Percentiles rank a stretch among this genome's conserved stretches.
Conservation (phyloP, 1,140 invertebrate genomes). For the Chrysopa pallens region DNA sequence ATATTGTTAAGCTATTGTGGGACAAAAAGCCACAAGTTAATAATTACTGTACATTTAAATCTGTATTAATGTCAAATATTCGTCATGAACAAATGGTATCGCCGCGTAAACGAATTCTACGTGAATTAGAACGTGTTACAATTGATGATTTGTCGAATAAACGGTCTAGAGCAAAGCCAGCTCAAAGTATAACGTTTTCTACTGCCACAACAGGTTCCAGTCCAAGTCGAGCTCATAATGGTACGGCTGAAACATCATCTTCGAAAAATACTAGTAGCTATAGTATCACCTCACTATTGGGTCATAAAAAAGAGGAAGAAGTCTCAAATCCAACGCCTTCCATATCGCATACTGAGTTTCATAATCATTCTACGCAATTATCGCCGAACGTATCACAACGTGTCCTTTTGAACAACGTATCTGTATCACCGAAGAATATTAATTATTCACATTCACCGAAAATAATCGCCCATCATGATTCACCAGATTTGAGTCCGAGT, state of each 20-base stretch:
- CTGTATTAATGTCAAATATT: slow-evolving; percentile 11
- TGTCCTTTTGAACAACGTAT: background rate
- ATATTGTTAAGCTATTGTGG: background rate
- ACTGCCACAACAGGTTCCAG: background rate
- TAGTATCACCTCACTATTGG: slow-evolving; percentile 59
- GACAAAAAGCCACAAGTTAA: background rate
- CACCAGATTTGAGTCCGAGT: background rate
- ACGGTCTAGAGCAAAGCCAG: slow-evolving; percentile 10
- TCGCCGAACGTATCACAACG: background rate
- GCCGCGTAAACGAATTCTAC: slow-evolving; percentile 50
- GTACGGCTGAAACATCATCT: slow-evolving; percentile 12
- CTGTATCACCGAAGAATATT: background rate
- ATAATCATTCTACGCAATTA: background rate
- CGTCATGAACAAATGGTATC: slow-evolving; percentile 37
- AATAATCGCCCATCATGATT: background rate
- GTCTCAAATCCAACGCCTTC: background rate
- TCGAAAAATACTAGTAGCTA: slow-evolving; percentile 44
- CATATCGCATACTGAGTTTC: background rate
- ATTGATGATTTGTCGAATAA: slow-evolving; percentile 34
- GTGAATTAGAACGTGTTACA: slow-evolving; percentile 52
- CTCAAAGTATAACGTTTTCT: background rate
- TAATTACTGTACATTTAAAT: background rate
- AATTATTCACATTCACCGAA: background rate
- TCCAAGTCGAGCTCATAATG: background rate
- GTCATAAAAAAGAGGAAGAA: slow-evolving; percentile 10